phyloP scores from a whole-genome alignment of 2,113 vertebrate species.

The Trematocara zebra region DNA sequence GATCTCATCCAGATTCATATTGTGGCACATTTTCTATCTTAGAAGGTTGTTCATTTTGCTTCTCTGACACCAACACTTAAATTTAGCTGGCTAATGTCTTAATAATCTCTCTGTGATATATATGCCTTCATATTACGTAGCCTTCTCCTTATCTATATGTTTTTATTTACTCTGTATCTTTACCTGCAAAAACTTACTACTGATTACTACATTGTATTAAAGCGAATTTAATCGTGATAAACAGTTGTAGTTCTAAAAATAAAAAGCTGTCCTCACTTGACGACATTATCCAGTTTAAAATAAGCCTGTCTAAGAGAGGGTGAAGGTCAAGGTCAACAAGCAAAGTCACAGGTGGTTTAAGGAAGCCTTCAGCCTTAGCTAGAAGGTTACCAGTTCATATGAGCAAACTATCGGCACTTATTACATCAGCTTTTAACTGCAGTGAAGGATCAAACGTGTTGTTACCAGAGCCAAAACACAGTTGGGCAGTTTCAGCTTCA shows the following conservation, averaged over 20 bases:
- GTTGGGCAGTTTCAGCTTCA: neutral
- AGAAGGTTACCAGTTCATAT: neutral
- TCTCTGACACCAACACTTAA: neutral
- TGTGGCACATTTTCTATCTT: neutral
- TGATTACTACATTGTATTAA: neutral
- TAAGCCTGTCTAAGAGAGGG: slow-evolving; percentile 7
- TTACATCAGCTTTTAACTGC: neutral
- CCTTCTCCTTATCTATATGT: neutral
- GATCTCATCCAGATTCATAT: neutral
- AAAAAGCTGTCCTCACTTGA: neutral
- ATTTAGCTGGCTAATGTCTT: neutral
- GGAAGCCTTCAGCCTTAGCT: neutral
- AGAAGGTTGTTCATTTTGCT: neutral
- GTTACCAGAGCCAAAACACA: neutral
- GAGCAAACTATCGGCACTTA: slow-evolving; percentile 7
- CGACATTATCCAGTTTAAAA: neutral
- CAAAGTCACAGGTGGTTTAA: neutral
- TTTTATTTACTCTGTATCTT: neutral
- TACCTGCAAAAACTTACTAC: neutral
- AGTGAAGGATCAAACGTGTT: neutral
- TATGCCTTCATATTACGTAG: neutral
- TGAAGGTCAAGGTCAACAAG: slow-evolving; percentile 3
- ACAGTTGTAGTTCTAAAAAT: neutral
- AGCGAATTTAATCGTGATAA: neutral
- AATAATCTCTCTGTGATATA: neutral